These are phyloP conservation scores for Rattus rattus DNA, from an alignment of 2,113 vertebrate species.

Conservation along the genomic window DNA sequence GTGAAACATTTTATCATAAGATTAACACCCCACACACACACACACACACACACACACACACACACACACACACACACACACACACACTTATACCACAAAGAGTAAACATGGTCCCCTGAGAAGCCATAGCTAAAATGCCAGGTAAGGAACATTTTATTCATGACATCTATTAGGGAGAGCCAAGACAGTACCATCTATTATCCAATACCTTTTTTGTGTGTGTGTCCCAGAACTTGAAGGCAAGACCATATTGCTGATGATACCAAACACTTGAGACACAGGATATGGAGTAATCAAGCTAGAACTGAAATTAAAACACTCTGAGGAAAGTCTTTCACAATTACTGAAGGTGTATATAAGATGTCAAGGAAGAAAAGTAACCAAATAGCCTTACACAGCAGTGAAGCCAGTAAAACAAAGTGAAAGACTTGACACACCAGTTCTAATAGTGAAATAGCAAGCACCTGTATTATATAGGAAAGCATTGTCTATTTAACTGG, in stretches of 20 bases:
- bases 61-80: fast-evolving
- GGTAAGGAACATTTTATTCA: not conserved
- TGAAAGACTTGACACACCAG: fast-evolving
- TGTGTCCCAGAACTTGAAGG: not conserved
- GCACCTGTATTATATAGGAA: not conserved
- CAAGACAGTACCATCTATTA: not conserved
- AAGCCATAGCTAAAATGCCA: not conserved
- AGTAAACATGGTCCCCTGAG: not conserved
- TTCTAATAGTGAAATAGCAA: not conserved
- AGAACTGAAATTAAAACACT: not conserved
- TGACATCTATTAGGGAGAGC: not conserved
- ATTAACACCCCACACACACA: not conserved
- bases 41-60: not conserved
- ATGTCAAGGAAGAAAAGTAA: no score
- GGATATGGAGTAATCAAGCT: not conserved
- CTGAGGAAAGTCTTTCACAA: not conserved
- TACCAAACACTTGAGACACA: not conserved
- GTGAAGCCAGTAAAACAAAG: not conserved
- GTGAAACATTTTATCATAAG: not conserved
- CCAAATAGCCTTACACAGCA: not conserved
- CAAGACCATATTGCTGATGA: not conserved
- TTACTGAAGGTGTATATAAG: not conserved
- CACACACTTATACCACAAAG: not conserved
- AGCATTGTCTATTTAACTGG: no score
- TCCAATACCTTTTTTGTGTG: not conserved